phyloP scores from a whole-genome alignment of 2,797 vertebrate genomes.

The Lemur catta region DNA sequence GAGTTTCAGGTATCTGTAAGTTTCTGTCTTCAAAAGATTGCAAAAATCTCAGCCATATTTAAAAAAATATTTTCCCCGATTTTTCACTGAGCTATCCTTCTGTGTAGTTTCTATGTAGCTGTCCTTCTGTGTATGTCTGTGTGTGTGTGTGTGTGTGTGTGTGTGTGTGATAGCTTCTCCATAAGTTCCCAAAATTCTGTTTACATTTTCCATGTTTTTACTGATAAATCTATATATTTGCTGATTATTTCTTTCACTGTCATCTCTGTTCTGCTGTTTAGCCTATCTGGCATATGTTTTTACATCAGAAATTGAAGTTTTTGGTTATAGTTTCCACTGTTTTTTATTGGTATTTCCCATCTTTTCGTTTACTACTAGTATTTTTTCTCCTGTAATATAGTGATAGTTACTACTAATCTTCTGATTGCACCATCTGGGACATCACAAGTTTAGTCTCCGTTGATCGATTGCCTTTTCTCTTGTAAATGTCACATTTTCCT shows the following conservation, averaged over 20 bases:
- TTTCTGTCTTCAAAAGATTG: neutral
- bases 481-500: neutral
- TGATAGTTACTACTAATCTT: neutral
- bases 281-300: neutral
- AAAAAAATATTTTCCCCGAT: neutral
- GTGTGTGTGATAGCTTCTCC: neutral
- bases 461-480: neutral
- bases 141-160: neutral
- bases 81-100: neutral
- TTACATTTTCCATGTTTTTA: neutral
- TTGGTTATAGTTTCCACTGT: neutral
- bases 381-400: neutral
- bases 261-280: neutral
- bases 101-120: neutral
- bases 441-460: neutral
- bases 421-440: neutral
- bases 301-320: neutral
- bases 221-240: neutral
- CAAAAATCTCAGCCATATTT: neutral
- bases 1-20: neutral
- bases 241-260: neutral
- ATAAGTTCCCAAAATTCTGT: neutral
- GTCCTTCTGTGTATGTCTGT: neutral
- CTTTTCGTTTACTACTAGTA: neutral
- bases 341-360: neutral